Base-by-base conservation (phyloP, 1,140 invertebrate genomes). In the Trachelipus rathkii region DNA sequence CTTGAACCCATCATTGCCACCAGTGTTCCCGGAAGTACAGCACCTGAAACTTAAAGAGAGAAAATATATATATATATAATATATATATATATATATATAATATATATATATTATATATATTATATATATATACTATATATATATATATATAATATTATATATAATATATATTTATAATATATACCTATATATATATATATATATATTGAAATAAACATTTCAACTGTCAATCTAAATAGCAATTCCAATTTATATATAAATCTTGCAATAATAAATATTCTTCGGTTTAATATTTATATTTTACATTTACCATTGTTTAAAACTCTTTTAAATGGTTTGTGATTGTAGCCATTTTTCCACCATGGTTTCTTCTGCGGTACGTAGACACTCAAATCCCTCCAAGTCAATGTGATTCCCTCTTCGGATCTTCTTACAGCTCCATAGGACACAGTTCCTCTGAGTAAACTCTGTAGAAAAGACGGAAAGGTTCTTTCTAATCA, bases 301-400 rank as follows among this genome's bases (percentile, higher is more conserved):
- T 33, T 33, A 33, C 6, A 33, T 73, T 79, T 72, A 83, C 81
- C 81, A 75, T 81, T 80, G 33, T 78, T 82, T 10, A 82, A 74
- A 46, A 78, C 77, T 19, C 77, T n/a, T 67, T 78, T 78, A 66
- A 78, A 78, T 5, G 77, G 83, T 68, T 76, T 33, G 60, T 75
- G 44, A 44, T 75, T 69, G 75, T 80, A 19, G 33, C 74, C 15
- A 70, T 69, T 45, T 76, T 72, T 73, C 81, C 83, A 71, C 73
- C 85, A 73, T 85, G 83, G 73, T 85, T 88, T 87, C 46, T 86
- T 85, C 76, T 85, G 86, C 0, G 81, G 81, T 6, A 89, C 88
- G 79, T 90, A 91, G 0, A 92, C 90, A 53, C 88, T 89, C 0
- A 93, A 83, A 82, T 92, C 90, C 15, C 88, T 86, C 91, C 91